A percentile compares a stretch with the other conserved stretches of the same genome.
Evolutionary conservation across 2,888 invertebrate genomes (phyloP).

Genomic region (Apamea crenata): DNA sequence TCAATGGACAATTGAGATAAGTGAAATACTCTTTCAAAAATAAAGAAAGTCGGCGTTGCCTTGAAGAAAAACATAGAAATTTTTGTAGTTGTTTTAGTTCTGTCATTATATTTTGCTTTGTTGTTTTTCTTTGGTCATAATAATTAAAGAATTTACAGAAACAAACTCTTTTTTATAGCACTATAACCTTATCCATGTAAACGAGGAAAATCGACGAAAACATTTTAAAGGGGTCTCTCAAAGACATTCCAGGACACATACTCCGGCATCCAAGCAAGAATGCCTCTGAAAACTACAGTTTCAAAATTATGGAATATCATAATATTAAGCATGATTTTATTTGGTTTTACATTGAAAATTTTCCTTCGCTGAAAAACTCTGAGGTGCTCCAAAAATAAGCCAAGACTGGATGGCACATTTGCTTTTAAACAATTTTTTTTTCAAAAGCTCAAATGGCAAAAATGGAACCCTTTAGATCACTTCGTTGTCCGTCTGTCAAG

Average conservation of each 20-base stretch:
- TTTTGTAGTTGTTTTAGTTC: not conserved
- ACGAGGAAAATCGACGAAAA: conserved; percentile 26
- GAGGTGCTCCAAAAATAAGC: not conserved
- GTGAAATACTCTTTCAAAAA: not conserved
- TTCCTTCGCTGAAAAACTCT: not conserved
- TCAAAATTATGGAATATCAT: conserved; percentile 32
- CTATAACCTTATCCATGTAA: not conserved
- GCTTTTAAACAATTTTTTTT: no score
- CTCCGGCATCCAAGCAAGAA: conserved; percentile 46
- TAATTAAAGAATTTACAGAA: not conserved
- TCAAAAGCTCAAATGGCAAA: no score
- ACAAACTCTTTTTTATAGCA: not conserved
- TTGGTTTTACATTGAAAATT: not conserved
- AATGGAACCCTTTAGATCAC: no score
- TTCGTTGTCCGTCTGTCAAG: no score
- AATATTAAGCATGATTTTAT: conserved; percentile 18
- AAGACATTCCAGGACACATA: conserved; percentile 54
- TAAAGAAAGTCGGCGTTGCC: not conserved
- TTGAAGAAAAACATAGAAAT: not conserved
- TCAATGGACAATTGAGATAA: not conserved
- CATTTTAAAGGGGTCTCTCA: conserved; percentile 43
- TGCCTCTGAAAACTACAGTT: conserved; percentile 54
- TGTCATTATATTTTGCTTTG: not conserved
- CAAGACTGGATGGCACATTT: not conserved
- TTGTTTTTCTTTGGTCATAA: not conserved